Percentiles rank a stretch among this genome's conserved stretches.
phyloP scores from a whole-genome alignment of 2,113 vertebrate species.

The Peromyscus maniculatus region DNA sequence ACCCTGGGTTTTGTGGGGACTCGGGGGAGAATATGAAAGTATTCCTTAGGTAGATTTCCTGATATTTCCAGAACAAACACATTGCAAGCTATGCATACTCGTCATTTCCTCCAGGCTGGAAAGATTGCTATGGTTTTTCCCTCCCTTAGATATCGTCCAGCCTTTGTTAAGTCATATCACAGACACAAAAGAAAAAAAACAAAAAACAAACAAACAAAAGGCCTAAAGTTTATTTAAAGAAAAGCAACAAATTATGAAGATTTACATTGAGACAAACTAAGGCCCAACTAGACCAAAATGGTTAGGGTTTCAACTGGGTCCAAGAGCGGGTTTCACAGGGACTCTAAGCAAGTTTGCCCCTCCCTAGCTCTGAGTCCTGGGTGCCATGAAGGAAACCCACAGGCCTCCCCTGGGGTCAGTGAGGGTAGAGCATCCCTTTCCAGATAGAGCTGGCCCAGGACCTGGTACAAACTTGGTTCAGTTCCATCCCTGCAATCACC shows the following conservation, averaged over 20 bases:
- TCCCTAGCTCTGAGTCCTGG: not conserved
- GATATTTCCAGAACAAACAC: not conserved
- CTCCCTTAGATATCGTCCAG: not conserved
- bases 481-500: not conserved
- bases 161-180: not conserved
- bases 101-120: not conserved
- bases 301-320: not conserved
- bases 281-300: constrained; percentile 8
- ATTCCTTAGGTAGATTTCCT: not conserved
- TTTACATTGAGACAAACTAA: not conserved
- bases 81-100: not conserved
- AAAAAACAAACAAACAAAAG: not conserved
- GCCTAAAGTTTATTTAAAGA: not conserved
- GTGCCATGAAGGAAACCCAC: not conserved
- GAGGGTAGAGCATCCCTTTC: not conserved
- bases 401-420: not conserved
- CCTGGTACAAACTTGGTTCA: not conserved
- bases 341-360: not conserved
- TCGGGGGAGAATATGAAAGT: constrained; percentile 17
- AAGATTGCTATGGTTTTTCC: not conserved
- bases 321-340: not conserved
- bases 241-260: not conserved
- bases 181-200: not conserved
- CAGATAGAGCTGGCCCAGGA: not conserved
- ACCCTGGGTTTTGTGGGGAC: not conserved